These are phyloP conservation scores for Oxyteleia sp. DNA, from an alignment of 2,888 invertebrate genomes.

Conservation along the genomic window DNA sequence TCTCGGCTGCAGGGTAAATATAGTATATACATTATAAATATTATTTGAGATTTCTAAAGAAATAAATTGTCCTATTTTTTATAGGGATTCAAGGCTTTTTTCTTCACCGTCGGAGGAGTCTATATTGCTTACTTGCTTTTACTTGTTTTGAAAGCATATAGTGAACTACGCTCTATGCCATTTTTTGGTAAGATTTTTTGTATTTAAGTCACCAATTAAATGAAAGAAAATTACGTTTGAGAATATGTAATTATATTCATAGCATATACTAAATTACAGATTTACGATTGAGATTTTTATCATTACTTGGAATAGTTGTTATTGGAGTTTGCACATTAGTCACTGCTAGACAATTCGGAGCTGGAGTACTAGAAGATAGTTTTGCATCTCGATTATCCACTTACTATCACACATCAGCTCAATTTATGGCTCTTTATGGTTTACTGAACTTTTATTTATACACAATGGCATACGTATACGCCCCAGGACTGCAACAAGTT, in stretches of 20 bases:
- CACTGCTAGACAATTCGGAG: constrained; percentile 94
- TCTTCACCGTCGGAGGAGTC: constrained; percentile 94
- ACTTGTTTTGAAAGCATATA: constrained; percentile 96
- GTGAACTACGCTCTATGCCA: constrained; percentile 98
- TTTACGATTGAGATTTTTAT: too few species aligned
- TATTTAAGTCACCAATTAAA: too few species aligned
- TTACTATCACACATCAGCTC: constrained; percentile 96
- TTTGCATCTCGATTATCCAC: constrained; percentile 96
- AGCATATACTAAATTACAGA: too few species aligned
- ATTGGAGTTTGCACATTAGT: too few species aligned
- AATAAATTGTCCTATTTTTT: constrained; percentile 79
- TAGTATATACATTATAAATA: too few species aligned
- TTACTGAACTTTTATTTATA: constrained; percentile 97
- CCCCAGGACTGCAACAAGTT: constrained; percentile 93
- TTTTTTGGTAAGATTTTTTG: constrained; percentile 98
- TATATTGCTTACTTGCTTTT: constrained; percentile 95
- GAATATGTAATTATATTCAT: too few species aligned
- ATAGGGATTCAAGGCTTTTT: constrained; percentile 96
- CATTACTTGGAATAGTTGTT: too few species aligned
- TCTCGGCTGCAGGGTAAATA: too few species aligned
- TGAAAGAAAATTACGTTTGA: too few species aligned
- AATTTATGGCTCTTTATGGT: constrained; percentile 98
- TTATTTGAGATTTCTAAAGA: too few species aligned
- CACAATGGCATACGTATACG: constrained; percentile 97
- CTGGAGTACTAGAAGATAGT: constrained; percentile 96